phyloP scores from a whole-genome alignment of 2,888 invertebrate genomes.

The Halictus quadricinctus region DNA sequence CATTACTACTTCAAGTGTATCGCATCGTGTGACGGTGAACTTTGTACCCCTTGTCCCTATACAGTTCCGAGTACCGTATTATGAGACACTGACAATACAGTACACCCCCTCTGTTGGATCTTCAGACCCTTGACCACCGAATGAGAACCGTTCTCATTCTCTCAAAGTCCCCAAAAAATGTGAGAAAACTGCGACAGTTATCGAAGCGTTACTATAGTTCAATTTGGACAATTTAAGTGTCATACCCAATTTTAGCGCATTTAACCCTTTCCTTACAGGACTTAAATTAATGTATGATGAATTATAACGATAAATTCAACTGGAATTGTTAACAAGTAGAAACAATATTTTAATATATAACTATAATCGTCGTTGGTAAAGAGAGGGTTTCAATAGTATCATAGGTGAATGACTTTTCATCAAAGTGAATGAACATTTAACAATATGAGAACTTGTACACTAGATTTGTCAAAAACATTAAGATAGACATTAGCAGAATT shows the following conservation, averaged over 20 bases:
- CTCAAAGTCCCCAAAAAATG: neutral
- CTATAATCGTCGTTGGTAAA: neutral
- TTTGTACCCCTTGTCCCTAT: too few relatives aligned
- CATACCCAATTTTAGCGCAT: constrained; percentile 6
- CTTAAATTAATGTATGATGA: neutral
- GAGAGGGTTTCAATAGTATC: neutral
- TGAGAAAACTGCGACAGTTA: neutral
- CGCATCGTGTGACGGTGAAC: too few relatives aligned
- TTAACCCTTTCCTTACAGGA: neutral
- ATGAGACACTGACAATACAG: too few relatives aligned
- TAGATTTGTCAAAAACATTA: neutral
- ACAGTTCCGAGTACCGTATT: too few relatives aligned
- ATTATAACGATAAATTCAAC: neutral
- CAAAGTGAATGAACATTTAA: constrained; percentile 9
- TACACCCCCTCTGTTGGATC: too few relatives aligned
- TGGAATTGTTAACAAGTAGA: neutral
- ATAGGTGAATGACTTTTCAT: neutral
- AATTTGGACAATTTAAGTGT: neutral
- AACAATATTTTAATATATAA: neutral
- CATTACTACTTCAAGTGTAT: too few relatives aligned
- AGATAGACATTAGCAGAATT: neutral
- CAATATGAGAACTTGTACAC: neutral
- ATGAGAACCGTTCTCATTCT: too few relatives aligned
- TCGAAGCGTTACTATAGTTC: neutral
- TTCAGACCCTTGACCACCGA: too few relatives aligned